Evolutionary conservation across 1,140 invertebrate species (phyloP), one percentile per base, ranked within the genome.

Genomic region (Maniola jurtina): DNA sequence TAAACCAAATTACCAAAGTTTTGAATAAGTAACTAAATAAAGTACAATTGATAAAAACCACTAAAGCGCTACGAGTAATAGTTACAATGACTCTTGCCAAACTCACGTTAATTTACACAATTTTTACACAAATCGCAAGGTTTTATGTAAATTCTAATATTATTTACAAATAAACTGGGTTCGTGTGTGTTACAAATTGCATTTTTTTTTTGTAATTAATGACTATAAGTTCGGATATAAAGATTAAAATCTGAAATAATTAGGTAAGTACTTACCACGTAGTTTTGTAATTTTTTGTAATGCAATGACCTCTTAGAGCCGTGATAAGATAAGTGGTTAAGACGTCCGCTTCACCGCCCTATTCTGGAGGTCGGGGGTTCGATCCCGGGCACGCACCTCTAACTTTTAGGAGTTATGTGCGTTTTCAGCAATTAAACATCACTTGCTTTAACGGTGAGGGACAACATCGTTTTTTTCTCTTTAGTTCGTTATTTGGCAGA

Each of bases 81-180:
- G 25, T 25, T 25, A 25, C 25, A 35, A 55, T 35, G 1, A n/a
- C 33, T 35, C 10, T 55, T 55, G n/a, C 54, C 35, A n/a, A n/a
- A 55, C 48, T 25, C 16, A 36, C 34, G 5, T 34, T 55, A 36
- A 25, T 55, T 55, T 55, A 55, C 54, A 55, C 54, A 55, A 35
- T 35, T 55, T 55, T 34, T 36, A 35, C 13, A 34, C 34, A 35
- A 55, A 55, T 55, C 54, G 25, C 25, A 55, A 55, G 54, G 54
- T 55, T 55, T 55, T 55, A 55, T 55, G 54, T 55, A 55, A 55
- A 55, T 55, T 6, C 34, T 4, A 36, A 55, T 36, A 13, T 55
- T 36, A 35, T 15, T 35, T 55, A 16, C 54, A 55, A 55, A 55
- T 45, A 11, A 45, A n/a, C 13, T n/a, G 10, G 36, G 5, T 9